A percentile compares a stretch with the other conserved stretches of the same genome.
These are phyloP conservation scores for Cecropterus lyciades DNA, from an alignment of 1,140 invertebrate species.

Conservation along the genomic window DNA sequence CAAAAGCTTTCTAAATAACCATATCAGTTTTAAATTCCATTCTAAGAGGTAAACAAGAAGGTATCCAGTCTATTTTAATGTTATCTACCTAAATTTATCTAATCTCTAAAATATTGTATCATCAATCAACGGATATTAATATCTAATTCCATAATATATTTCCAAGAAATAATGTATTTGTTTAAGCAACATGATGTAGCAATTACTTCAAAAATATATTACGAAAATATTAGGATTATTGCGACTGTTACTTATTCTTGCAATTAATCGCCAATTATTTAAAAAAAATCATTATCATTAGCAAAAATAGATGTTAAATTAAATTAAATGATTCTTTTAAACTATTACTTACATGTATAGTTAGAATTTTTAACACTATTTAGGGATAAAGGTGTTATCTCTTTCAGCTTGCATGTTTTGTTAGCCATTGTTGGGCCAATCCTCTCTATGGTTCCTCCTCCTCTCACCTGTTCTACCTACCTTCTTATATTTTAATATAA, in stretches of 20 bases:
- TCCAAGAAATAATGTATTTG: constrained; percentile 6
- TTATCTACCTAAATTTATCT: constrained; percentile 10
- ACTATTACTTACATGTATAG: no score
- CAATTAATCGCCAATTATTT: no score
- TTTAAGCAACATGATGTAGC: no score
- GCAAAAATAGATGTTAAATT: no score
- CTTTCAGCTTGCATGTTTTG: constrained; percentile 50
- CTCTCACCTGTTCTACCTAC: constrained; percentile 27
- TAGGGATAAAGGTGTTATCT: constrained; percentile 61
- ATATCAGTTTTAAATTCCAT: neutral
- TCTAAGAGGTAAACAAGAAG: neutral
- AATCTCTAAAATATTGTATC: constrained; percentile 12
- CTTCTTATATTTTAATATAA: constrained; percentile 26
- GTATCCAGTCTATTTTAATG: neutral
- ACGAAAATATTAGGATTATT: no score
- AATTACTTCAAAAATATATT: no score
- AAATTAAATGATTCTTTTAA: no score
- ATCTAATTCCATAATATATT: constrained; percentile 11
- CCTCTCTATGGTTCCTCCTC: constrained; percentile 72
- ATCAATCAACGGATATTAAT: constrained; percentile 5
- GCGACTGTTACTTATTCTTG: no score
- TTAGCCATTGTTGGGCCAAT: constrained; percentile 73
- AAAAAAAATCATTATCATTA: no score
- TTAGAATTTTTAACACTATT: no score
- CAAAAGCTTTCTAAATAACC: no score